A percentile compares a stretch with the other conserved stretches of the same genome.
These are phyloP conservation scores for Rhinolophus sinicus DNA, from an alignment of 2,113 vertebrate species.

Conservation along the genomic window DNA sequence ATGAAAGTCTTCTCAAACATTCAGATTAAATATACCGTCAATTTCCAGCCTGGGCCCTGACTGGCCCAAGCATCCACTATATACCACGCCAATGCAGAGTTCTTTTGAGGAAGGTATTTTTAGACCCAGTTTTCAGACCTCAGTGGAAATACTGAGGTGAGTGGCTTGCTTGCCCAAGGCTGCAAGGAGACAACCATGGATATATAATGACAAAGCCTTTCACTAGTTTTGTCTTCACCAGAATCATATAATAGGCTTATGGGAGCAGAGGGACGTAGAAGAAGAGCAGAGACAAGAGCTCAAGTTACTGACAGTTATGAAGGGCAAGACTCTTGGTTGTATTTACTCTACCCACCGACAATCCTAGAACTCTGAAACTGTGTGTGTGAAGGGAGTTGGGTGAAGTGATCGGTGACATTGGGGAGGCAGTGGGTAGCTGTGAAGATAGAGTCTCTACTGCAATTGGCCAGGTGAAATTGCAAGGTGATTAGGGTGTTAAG, in stretches of 20 bases:
- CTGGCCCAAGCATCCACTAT: background rate
- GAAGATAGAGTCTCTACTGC: background rate
- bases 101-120: background rate
- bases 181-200: background rate
- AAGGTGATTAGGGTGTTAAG: background rate
- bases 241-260: background rate
- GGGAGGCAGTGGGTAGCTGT: background rate
- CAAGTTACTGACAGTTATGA: background rate
- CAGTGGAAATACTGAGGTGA: background rate
- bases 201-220: background rate
- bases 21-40: background rate
- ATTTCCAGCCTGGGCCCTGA: background rate
- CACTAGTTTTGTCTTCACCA: background rate
- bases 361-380: background rate
- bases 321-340: background rate
- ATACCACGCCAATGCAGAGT: background rate
- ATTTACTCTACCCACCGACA: background rate
- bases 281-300: background rate
- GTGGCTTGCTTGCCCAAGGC: background rate
- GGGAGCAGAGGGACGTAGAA: background rate
- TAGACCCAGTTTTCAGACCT: background rate
- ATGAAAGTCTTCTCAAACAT: background rate
- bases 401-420: background rate
- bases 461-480: background rate
- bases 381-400: background rate